These are phyloP conservation scores for Indicator maculatus DNA, from an alignment of 2,113 vertebrate genomes.

Conservation along the genomic window DNA sequence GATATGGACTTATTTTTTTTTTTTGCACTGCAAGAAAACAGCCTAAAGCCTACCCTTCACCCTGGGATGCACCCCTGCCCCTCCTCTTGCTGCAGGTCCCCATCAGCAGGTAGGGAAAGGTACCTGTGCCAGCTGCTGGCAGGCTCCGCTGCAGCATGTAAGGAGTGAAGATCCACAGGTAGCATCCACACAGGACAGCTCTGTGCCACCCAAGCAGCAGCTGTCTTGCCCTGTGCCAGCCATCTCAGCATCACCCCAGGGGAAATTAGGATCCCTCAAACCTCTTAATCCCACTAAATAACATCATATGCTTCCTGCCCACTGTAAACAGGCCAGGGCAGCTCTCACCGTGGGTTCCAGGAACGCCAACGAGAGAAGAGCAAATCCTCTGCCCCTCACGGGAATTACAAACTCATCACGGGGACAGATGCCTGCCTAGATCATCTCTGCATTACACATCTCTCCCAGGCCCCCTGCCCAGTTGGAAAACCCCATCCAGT, in stretches of 20 bases:
- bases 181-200: neutral
- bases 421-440: neutral
- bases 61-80: neutral
- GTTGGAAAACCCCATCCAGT: neutral
- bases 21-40: neutral
- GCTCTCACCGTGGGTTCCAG: neutral
- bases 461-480: neutral
- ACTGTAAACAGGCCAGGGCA: neutral
- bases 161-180: neutral
- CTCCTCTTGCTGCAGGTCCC: rapidly evolving
- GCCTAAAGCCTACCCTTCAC: neutral
- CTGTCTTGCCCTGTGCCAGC: rapidly evolving
- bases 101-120: rapidly evolving
- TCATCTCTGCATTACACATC: neutral
- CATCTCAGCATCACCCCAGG: neutral
- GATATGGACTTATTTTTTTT: neutral
- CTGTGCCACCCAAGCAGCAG: rapidly evolving
- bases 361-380: neutral
- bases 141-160: rapidly evolving
- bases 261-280: slow-evolving; percentile 18
- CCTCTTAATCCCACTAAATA: slow-evolving; percentile 7
- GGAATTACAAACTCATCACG: neutral
- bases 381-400: slow-evolving; percentile 30
- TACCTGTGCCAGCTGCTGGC: neutral
- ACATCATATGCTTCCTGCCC: neutral